These are phyloP conservation scores for Arrhopalites spinosus DNA, from an alignment of 2,888 invertebrate species.

Conservation along the genomic window DNA sequence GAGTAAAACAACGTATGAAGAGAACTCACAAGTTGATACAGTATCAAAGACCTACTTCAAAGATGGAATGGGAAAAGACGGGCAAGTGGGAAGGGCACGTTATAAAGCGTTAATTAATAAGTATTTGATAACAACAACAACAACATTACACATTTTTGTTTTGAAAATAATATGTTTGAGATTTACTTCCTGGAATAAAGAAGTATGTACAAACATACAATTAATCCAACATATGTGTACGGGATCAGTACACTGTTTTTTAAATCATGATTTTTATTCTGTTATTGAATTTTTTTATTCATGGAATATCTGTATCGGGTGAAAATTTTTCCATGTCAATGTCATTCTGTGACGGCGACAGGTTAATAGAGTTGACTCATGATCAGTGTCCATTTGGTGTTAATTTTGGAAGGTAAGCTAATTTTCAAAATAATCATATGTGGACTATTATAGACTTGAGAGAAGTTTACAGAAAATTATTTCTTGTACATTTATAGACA, in stretches of 20 bases:
- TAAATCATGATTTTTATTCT: conserved; percentile 5
- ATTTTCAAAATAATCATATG: no score
- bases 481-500: no score
- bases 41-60: conserved; percentile 67
- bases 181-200: conserved; percentile 23
- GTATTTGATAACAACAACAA: background rate
- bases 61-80: conserved; percentile 65
- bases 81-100: conserved; percentile 59
- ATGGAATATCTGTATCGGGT: conserved; percentile 5
- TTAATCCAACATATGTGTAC: background rate
- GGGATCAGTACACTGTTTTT: background rate
- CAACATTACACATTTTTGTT: background rate
- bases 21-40: conserved; percentile 74
- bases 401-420: conserved; percentile 24
- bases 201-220: conserved; percentile 10
- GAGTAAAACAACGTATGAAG: conserved; percentile 64
- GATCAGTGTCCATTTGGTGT: conserved; percentile 36
- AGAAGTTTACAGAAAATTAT: no score
- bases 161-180: conserved; percentile 14
- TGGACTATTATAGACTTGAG: no score
- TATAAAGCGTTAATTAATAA: background rate
- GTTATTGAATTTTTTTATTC: conserved; percentile 10
- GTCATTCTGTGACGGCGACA: conserved; percentile 23
- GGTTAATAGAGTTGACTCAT: conserved; percentile 14
- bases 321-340: conserved; percentile 8